Percentiles rank a stretch among this genome's conserved stretches.
phyloP scores from a whole-genome alignment of 2,888 invertebrate species.

The Eupithecia subumbrata region DNA sequence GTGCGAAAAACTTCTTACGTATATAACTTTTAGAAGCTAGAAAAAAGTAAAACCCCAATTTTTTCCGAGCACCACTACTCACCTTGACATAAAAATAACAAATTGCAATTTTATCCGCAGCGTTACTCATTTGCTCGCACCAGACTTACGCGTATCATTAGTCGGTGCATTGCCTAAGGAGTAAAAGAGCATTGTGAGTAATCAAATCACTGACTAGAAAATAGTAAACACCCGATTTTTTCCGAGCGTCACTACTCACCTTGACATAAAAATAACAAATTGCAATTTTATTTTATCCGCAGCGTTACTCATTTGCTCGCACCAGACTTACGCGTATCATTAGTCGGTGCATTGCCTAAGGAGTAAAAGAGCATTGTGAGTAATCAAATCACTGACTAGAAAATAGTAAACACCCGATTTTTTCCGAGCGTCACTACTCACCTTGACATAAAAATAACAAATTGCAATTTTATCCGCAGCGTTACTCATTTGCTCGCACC shows the following conservation, averaged over 20 bases:
- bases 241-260: too few relatives aligned
- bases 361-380: slow-evolving; percentile 54
- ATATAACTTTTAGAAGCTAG: too few relatives aligned
- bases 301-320: slow-evolving; percentile 55
- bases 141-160: slow-evolving; percentile 43
- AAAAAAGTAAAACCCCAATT: too few relatives aligned
- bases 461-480: slow-evolving; percentile 45
- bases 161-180: slow-evolving; percentile 49
- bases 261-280: slow-evolving; percentile 8
- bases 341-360: slow-evolving; percentile 50
- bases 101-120: slow-evolving; percentile 46
- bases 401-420: too few relatives aligned
- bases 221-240: too few relatives aligned
- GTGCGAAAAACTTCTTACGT: too few relatives aligned
- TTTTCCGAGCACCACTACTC: too few relatives aligned
- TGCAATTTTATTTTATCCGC: slow-evolving; percentile 48
- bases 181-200: slow-evolving; percentile 55
- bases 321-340: slow-evolving; percentile 43
- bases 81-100: background rate
- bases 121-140: slow-evolving; percentile 56
- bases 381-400: slow-evolving; percentile 45
- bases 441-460: slow-evolving; percentile 1
- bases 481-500: slow-evolving; percentile 55
- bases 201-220: slow-evolving; percentile 38
- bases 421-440: too few relatives aligned